Evolutionary conservation across 2,888 invertebrate species (phyloP), one percentile per base, ranked within the genome.

Genomic region (Cheilosia urbana): DNA sequence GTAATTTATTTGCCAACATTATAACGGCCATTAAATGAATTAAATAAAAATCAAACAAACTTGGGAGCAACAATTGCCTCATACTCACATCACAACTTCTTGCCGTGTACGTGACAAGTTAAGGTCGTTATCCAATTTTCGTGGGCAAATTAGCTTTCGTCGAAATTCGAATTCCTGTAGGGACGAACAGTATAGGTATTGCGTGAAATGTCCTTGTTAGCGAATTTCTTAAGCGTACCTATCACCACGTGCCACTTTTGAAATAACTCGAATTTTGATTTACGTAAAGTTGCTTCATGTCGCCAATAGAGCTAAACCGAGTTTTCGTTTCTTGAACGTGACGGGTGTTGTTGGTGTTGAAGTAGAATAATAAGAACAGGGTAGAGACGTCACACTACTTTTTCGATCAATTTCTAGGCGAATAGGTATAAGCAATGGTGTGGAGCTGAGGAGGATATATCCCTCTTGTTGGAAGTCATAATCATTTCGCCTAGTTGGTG

Each of bases 121-220:
- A 13, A 37, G 13, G 37, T 37, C 37, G 37, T 13, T 37, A 37
- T 13, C 13, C 37, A 37, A 37, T 13, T 37, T 37, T 69, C 21
- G 57, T 69, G 19, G 55, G 42, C 21, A 66, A 11, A 21, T 49
- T n/a, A 11, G 19, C n/a, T 19, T n/a, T 15, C 49, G 21, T 45
- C 45, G 27, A 62, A 66, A 40, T 34, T 2, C 19, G 17, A 37
- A 58, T 17, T 58, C 2, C 11, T 55, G 45, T 30, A 30, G 27
- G 51, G 19, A 30, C 19, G 11, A 3, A 27, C 17, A 0, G 30
- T 37, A 6, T 42, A 49, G 30, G 34, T 4, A 40, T 68, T 58
- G 76, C 66, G 76, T 76, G 66, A 76, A 76, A 5, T 53, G 34
- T 58, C 27, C 58, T 76, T 68, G 76, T 66, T 76, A 66, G 42